A percentile compares a stretch with the other conserved stretches of the same genome.
Conservation (phyloP, 1,140 invertebrate species). For the Nixonia krombeini region DNA sequence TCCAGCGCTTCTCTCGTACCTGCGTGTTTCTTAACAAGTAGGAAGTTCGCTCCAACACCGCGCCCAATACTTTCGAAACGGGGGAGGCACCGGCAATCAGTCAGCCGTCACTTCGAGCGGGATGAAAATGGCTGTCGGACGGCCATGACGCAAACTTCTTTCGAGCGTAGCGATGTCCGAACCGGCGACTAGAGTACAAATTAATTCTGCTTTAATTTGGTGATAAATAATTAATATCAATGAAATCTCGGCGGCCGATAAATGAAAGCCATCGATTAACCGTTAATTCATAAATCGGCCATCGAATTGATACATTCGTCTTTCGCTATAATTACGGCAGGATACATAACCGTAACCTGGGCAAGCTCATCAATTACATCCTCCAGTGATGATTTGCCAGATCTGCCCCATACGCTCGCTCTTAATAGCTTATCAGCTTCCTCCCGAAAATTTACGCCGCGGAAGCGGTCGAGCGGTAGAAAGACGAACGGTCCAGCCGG, state of each 20-base stretch:
- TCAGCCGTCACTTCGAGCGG: too few relatives aligned
- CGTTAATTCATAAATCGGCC: not conserved
- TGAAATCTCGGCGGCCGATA: too few relatives aligned
- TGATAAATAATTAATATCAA: too few relatives aligned
- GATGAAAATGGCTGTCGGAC: too few relatives aligned
- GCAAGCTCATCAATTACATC: slow-evolving; percentile 4
- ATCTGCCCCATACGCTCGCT: slow-evolving; percentile 1
- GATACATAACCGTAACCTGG: not conserved
- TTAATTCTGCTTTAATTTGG: too few relatives aligned
- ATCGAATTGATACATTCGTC: not conserved
- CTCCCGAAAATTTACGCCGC: slow-evolving; percentile 23
- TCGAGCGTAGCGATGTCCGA: too few relatives aligned
- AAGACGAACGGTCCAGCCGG: slow-evolving; percentile 20
- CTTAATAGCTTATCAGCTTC: slow-evolving; percentile 25
- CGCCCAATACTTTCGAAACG: too few relatives aligned
- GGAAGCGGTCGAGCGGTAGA: slow-evolving; percentile 22
- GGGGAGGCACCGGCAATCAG: too few relatives aligned
- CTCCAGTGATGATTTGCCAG: slow-evolving; percentile 15
- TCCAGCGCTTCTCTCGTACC: slow-evolving; percentile 53
- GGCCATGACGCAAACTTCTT: too few relatives aligned
- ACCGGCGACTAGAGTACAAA: too few relatives aligned
- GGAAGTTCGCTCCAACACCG: slow-evolving; percentile 34
- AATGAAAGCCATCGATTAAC: too few relatives aligned
- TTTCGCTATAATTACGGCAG: not conserved
- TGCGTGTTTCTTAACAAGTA: slow-evolving; percentile 48